Base-by-base conservation (phyloP, 2,797 vertebrate species). In the Cirrhinus mrigala region DNA sequence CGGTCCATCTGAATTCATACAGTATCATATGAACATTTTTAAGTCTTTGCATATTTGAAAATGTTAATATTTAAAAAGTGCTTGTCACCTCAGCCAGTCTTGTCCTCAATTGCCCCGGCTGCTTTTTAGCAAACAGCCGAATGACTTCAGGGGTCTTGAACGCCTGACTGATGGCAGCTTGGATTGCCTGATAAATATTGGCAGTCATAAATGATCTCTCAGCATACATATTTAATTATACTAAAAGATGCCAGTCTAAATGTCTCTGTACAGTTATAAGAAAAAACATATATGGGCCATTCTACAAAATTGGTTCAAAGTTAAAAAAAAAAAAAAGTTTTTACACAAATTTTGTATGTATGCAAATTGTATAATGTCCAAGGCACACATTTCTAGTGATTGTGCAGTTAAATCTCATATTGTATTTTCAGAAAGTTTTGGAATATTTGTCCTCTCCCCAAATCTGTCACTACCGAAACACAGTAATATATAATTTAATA, bases 101-200 rank as follows among this genome's bases (percentile, higher is more conserved):
- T 74, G 96, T 98, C 91, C 97, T 96, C 88, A 99, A 90, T 88
- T 99, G 98, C 54, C 97, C 97, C 0, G 98, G 98, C 91, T 99
- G 98, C 92, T 99, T 99, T 95, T 98, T 99, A 7, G 98, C 98
- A 95, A 99, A 99, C 87, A 99, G 94, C 82, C 98, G 94, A 90
- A 99, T 99, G 83, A 99, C 98, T 92, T 99, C 98, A 0, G 98
- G 98, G 24, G 98, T 99, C 94, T 98, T 99, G 92, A 99, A 99
- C 0, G 98, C 98, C 90, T 99, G 98, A 91, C 98, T 99, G 92
- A 99, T 99, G 85, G 98, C 98, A 84, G 98, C 98, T 91, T 99
- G 98, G 89, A 97, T 99, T 37, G 98, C 98, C 98, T 99, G 89
- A 86, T 22, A 69, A 29, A 85, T 40, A 54, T 85, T 73, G 37